A percentile compares a stretch with the other conserved stretches of the same genome.
These are phyloP conservation scores for Campoletis sonorensis DNA, from an alignment of 1,140 invertebrate species.

Conservation along the genomic window DNA sequence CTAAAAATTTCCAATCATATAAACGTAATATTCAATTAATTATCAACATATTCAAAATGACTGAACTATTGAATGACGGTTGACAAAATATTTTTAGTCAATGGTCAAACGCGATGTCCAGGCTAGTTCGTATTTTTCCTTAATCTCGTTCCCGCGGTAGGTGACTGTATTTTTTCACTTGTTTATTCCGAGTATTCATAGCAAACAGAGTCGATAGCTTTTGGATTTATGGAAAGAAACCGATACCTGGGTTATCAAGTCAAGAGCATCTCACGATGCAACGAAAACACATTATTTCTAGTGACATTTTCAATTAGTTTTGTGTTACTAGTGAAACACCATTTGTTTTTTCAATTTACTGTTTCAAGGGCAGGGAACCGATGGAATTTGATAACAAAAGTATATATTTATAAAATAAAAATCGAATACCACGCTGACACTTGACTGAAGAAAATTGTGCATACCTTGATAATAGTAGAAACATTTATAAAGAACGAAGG, in stretches of 20 bases:
- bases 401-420: too few relatives aligned
- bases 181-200: background rate
- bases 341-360: background rate
- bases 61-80: background rate
- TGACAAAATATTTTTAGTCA: too few relatives aligned
- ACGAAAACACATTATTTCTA: conserved; percentile 49
- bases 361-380: background rate
- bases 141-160: too few relatives aligned
- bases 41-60: background rate
- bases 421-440: too few relatives aligned
- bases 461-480: too few relatives aligned
- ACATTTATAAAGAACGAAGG: too few relatives aligned
- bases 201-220: conserved; percentile 18
- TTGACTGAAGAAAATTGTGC: background rate
- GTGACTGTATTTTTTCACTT: too few relatives aligned
- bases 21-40: background rate
- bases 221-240: conserved; percentile 55
- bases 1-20: background rate
- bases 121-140: background rate
- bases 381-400: too few relatives aligned
- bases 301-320: background rate
- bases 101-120: too few relatives aligned
- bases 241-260: conserved; percentile 68
- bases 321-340: background rate
- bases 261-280: conserved; percentile 67